These are phyloP conservation scores for Ptychodera flava DNA, from an alignment of 35 echinoderm and acorn worm genomes.

Conservation along the genomic window DNA sequence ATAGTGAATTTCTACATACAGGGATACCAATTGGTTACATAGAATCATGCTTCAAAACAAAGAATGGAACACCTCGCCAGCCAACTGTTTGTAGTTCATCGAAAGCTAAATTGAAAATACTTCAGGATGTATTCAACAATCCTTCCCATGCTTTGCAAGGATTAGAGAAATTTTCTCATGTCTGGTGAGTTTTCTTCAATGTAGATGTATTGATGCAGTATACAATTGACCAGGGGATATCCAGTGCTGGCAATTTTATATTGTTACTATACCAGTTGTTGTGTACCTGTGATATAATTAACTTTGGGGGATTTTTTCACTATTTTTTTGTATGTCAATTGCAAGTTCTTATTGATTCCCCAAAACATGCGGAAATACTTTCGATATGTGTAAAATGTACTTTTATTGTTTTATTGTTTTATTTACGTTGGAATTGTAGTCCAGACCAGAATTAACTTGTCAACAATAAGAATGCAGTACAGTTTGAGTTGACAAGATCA, in stretches of 20 bases:
- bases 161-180: conserved; percentile 78
- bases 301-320: conserved; percentile 1
- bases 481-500: too few species aligned
- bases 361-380: not conserved
- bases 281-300: not conserved
- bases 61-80: conserved; percentile 93
- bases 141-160: conserved; percentile 90
- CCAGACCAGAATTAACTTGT: too few species aligned
- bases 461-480: too few species aligned
- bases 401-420: too few species aligned
- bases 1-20: not conserved
- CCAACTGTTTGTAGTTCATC: conserved; percentile 85
- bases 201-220: too few species aligned
- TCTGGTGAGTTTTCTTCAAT: too few species aligned
- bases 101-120: conserved; percentile 57
- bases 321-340: too few species aligned
- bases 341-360: not conserved
- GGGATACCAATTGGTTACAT: conserved; percentile 70
- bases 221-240: not conserved
- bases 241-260: not conserved
- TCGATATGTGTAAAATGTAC: not conserved
- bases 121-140: conserved; percentile 54
- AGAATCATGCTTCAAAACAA: conserved; percentile 95
- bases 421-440: too few species aligned
- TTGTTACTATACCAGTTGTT: not conserved